phyloP scores from a whole-genome alignment of 2,888 invertebrate species.

The Oasisia sp. region DNA sequence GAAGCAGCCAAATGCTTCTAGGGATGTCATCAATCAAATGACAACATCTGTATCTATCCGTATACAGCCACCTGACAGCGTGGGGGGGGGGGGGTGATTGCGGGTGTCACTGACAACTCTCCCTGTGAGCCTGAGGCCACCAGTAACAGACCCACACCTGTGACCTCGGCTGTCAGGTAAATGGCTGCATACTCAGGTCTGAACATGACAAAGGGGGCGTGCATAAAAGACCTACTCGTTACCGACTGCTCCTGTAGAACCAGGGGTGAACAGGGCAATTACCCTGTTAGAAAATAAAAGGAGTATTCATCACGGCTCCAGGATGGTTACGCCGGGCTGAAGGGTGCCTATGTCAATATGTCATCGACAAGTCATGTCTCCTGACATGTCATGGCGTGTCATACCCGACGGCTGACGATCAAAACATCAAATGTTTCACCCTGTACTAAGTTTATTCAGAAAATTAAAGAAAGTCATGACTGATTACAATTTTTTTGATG shows the following conservation, averaged over 20 bases:
- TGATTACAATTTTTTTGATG: too few species aligned
- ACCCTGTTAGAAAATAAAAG: not conserved
- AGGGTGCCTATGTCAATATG: not conserved
- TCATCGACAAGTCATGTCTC: not conserved
- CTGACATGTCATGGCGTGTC: not conserved
- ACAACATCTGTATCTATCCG: not conserved
- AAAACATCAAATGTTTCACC: not conserved
- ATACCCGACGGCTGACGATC: not conserved
- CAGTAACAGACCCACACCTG: not conserved
- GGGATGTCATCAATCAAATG: not conserved
- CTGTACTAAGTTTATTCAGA: not conserved
- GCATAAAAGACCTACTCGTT: not conserved
- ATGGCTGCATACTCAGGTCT: not conserved
- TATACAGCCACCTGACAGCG: not conserved
- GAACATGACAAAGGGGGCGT: not conserved
- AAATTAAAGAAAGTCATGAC: too few species aligned
- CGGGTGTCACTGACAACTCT: not conserved
- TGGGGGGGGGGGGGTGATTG: not conserved
- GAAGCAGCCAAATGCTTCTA: not conserved
- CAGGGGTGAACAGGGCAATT: not conserved
- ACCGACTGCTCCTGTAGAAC: not conserved
- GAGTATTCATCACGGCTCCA: not conserved
- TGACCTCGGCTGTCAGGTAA: not conserved
- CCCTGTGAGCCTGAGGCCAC: not conserved
- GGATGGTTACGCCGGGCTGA: not conserved